Conservation (phyloP, 2,113 vertebrate species). For the Psittacula cyanocephala region DNA sequence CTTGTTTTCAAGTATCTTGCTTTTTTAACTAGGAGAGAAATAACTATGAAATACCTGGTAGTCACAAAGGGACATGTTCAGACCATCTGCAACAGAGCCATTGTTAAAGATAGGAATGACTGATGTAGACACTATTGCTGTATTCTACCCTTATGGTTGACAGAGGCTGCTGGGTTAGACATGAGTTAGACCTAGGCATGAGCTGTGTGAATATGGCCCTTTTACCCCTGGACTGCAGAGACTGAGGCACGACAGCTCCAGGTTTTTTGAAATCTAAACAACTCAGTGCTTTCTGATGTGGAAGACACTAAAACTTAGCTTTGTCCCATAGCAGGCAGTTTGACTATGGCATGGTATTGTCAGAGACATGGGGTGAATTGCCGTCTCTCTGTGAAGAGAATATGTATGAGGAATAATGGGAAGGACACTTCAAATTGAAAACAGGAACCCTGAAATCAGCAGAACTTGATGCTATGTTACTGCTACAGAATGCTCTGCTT, state of each 20-base stretch:
- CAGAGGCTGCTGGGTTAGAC: neutral
- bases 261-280: neutral
- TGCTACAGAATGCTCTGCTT: neutral
- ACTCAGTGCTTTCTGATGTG: neutral
- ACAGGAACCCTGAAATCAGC: neutral
- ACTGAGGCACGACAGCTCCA: accelerated
- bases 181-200: neutral
- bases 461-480: neutral
- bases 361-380: accelerated
- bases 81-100: neutral
- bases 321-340: accelerated
- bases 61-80: neutral
- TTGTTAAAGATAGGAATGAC: accelerated
- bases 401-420: neutral
- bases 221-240: neutral
- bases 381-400: neutral
- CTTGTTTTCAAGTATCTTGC: neutral
- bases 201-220: neutral
- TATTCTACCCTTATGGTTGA: neutral
- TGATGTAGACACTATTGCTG: neutral
- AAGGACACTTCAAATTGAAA: neutral
- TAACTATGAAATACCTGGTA: neutral
- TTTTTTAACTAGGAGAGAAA: neutral
- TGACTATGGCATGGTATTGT: neutral
- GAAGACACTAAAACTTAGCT: neutral